Evolutionary conservation across 2,113 vertebrate genomes (phyloP).

Genomic region (Tylochromis polylepis): DNA sequence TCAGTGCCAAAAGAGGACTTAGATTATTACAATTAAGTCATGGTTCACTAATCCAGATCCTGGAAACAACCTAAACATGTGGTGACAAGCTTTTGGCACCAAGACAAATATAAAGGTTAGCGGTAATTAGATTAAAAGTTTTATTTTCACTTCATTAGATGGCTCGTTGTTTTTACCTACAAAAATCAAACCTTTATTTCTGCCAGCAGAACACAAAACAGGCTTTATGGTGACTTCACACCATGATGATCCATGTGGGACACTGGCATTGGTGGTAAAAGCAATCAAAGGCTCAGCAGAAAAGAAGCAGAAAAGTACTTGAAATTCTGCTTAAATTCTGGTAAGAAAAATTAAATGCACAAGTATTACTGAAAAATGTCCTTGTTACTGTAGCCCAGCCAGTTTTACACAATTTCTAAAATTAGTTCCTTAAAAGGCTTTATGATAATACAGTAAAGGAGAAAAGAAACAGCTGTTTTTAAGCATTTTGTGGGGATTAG

Average conservation of each 20-base stretch:
- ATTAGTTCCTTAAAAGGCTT: accelerated
- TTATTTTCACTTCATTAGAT: background rate
- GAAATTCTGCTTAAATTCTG: background rate
- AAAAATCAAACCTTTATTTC: background rate
- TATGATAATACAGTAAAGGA: background rate
- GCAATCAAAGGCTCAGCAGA: background rate
- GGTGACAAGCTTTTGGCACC: background rate
- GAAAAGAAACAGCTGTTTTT: background rate
- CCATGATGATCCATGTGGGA: background rate
- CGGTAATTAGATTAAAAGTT: background rate
- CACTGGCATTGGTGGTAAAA: background rate
- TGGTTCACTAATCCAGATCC: background rate
- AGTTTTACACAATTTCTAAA: background rate
- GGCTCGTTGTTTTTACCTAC: background rate
- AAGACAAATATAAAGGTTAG: background rate
- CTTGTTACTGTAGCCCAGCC: background rate
- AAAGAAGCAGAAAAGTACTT: background rate
- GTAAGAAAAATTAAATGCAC: background rate
- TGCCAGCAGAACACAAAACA: background rate
- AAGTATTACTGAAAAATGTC: background rate
- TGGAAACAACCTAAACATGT: background rate
- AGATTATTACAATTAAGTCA: background rate
- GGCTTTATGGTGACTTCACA: background rate
- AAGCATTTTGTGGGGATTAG: background rate
- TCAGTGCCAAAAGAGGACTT: background rate